Evolutionary conservation across 2,113 vertebrate genomes (phyloP), one percentile per base, ranked within the genome.

Genomic region (Rhizomys pruinosus): DNA sequence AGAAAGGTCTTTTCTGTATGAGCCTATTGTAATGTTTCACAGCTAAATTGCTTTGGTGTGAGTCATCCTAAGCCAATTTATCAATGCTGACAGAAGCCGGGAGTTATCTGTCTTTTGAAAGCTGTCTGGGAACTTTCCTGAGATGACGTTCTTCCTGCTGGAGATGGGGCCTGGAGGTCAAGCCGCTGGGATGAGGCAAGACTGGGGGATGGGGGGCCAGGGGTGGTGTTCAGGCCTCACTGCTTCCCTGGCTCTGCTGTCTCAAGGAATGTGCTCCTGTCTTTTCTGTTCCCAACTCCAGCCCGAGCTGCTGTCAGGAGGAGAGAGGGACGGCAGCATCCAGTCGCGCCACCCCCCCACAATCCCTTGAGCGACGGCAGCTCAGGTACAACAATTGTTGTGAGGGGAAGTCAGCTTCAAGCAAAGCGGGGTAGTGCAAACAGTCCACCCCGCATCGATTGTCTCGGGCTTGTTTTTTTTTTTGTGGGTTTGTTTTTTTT

Each of bases 81-180:
- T 98, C 97, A 98, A 86, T 95, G 94, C 94, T 95, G 97, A 97
- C 97, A 97, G 7, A 78, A 79, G 22, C 85, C 29, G 55, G 95
- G 95, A 96, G 95, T 97, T 95, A 97, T 97, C 97, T 97, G 95
- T 96, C 96, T 95, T 92, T 96, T 93, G 94, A 96, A 97, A 96
- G 93, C 96, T 98, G 94, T n/a, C 55, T 64, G 97, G 97, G 95
- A 96, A 97, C 93, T 89, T 91, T 78, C 94, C 85, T 86, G 86
- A 97, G 97, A 98, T 97, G 97, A 96, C 94, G 87, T 84, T 34
- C 97, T 96, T 97, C 97, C 97, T 97, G 92, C n/a, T 96, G 96
- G 97, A 97, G 98, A 97, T 87, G 89, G 95, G 96, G 79, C 96
- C 96, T 97, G 90, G 92, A n/a, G 93, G 96, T 95, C 93, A 95